Conservation (phyloP, 2,888 invertebrate genomes). For the Herminia tarsipennalis region DNA sequence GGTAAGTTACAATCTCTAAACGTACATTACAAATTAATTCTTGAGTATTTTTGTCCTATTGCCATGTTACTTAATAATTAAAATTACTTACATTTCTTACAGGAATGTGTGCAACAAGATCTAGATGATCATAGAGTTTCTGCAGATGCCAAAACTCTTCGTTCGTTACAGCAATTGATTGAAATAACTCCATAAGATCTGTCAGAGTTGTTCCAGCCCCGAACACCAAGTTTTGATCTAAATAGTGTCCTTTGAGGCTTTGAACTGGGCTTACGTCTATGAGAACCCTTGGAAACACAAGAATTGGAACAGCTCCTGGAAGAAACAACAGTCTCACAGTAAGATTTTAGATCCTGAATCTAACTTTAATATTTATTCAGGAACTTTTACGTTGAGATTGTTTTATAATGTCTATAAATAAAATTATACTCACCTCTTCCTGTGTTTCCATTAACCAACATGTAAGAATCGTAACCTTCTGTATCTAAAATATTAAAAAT, state of each 20-base stretch:
- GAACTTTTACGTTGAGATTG: too few species aligned
- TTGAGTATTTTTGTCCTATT: too few species aligned
- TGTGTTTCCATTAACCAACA: conserved; percentile 90
- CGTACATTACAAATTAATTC: too few species aligned
- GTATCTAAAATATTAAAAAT: conserved; percentile 76
- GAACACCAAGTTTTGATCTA: conserved; percentile 78
- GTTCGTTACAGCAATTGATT: conserved; percentile 50
- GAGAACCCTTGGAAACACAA: conserved; percentile 77
- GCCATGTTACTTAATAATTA: too few species aligned
- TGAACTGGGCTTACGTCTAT: conserved; percentile 87
- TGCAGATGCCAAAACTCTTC: conserved; percentile 86
- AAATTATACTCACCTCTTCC: conserved; percentile 89
- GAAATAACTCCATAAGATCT: conserved; percentile 81
- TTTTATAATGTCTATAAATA: too few species aligned
- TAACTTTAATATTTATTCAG: too few species aligned
- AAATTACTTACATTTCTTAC: conserved; percentile 91
- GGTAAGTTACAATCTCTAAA: too few species aligned
- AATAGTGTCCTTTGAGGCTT: conserved; percentile 79
- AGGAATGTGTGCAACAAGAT: conserved; percentile 89
- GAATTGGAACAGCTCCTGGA: conserved; percentile 74
- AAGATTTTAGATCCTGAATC: too few species aligned
- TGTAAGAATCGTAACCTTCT: conserved; percentile 77
- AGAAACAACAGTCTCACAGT: too few species aligned
- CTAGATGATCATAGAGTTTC: conserved; percentile 87
- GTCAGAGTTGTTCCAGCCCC: conserved; percentile 87